Percentiles rank a stretch among this genome's conserved stretches.
Evolutionary conservation across 2,113 vertebrate species (phyloP).

Genomic region (Pyxicephalus adspersus): DNA sequence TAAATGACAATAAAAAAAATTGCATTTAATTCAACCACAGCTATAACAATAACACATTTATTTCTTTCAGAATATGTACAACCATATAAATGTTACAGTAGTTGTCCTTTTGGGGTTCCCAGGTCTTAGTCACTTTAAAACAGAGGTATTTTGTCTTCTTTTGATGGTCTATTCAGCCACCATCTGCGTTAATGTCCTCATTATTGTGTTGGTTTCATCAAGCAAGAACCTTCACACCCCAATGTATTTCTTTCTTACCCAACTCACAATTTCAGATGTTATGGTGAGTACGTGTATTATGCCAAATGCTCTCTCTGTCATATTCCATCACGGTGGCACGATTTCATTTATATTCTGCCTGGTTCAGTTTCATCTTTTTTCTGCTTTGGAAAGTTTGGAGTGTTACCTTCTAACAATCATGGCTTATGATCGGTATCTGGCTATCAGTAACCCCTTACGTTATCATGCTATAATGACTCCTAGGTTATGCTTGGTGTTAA

Average conservation of each 20-base stretch:
- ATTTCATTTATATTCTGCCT: slow-evolving; percentile 3
- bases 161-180: neutral
- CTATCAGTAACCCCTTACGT: neutral
- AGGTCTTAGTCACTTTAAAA: neutral
- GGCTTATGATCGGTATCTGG: too few relatives aligned
- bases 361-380: neutral
- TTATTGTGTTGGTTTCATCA: slow-evolving; percentile 16
- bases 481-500: neutral
- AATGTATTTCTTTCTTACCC: slow-evolving; percentile 31
- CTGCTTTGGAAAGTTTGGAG: neutral
- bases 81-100: too few relatives aligned
- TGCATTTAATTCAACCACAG: too few relatives aligned
- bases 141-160: too few relatives aligned
- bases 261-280: slow-evolving; percentile 2
- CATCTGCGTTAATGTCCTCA: slow-evolving; percentile 4
- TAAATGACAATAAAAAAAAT: too few relatives aligned
- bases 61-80: too few relatives aligned
- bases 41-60: too few relatives aligned
- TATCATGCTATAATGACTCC: neutral
- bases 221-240: slow-evolving; percentile 25
- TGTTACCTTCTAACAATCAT: neutral
- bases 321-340: neutral
- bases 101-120: slow-evolving; percentile 15
- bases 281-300: neutral
- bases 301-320: neutral